phyloP scores from a whole-genome alignment of 2,888 invertebrate species.

The Phyllotreta cruciferae region DNA sequence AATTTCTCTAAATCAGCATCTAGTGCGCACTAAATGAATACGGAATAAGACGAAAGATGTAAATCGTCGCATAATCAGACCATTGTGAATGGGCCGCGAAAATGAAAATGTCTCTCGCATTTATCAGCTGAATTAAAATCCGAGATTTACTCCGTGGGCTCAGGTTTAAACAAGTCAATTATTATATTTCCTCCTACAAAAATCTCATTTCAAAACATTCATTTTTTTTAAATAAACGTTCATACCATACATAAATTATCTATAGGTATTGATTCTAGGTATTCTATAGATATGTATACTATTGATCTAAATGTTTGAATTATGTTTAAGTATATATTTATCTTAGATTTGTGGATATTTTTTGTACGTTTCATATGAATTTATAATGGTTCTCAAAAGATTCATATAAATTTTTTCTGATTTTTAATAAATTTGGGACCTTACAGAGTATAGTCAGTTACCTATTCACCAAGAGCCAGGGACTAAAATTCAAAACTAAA shows the following conservation, averaged over 20 bases:
- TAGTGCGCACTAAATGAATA: slow-evolving; percentile 20
- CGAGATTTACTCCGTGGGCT: slow-evolving; percentile 11
- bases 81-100: slow-evolving; percentile 15
- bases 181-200: too few relatives aligned
- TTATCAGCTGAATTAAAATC: slow-evolving; percentile 26
- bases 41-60: slow-evolving; percentile 20
- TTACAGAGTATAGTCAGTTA: too few relatives aligned
- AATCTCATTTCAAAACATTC: too few relatives aligned
- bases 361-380: not conserved
- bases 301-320: too few relatives aligned
- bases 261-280: too few relatives aligned
- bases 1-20: slow-evolving; percentile 19
- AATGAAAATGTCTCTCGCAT: slow-evolving; percentile 27
- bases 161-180: not conserved
- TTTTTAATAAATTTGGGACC: too few relatives aligned
- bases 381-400: too few relatives aligned
- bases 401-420: too few relatives aligned
- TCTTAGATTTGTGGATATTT: not conserved
- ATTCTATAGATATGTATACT: too few relatives aligned
- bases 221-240: not conserved
- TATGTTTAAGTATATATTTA: not conserved
- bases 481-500: not conserved
- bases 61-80: slow-evolving; percentile 25
- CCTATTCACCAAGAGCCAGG: too few relatives aligned
- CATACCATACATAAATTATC: too few relatives aligned